These are phyloP conservation scores for Euwallacea similis DNA, from an alignment of 1,140 invertebrate species.

Conservation along the genomic window DNA sequence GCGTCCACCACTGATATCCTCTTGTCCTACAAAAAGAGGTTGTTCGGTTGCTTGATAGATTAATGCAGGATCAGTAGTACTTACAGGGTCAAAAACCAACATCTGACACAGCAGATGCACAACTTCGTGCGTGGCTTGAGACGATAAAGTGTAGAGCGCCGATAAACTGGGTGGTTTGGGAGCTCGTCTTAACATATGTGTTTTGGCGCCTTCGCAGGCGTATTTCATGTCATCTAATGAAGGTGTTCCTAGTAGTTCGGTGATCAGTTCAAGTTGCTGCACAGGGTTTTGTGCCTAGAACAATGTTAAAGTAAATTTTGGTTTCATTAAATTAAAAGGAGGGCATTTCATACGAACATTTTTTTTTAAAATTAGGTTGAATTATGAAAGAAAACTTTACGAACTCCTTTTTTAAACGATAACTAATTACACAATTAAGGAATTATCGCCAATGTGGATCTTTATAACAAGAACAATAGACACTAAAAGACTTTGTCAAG, in stretches of 20 bases:
- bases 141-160: constrained; percentile 87
- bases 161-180: constrained; percentile 87
- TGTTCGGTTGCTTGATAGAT: not conserved
- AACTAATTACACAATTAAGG: too few relatives aligned
- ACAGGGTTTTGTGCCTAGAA: constrained; percentile 56
- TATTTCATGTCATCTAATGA: constrained; percentile 92
- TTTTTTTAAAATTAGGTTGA: not conserved
- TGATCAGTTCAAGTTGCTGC: constrained; percentile 89
- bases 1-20: constrained; percentile 93
- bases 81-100: constrained; percentile 96
- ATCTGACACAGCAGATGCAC: constrained; percentile 97
- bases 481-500: too few relatives aligned
- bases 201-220: constrained; percentile 92
- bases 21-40: constrained; percentile 70
- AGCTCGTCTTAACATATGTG: constrained; percentile 88
- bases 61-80: constrained; percentile 47
- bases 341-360: not conserved
- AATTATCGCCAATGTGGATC: too few relatives aligned
- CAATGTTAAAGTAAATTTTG: not conserved
- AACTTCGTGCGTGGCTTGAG: constrained; percentile 94
- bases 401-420: not conserved
- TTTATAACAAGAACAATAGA: too few relatives aligned
- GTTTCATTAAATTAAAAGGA: not conserved
- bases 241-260: constrained; percentile 96
- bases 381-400: too few relatives aligned